Evolutionary conservation across 2,797 vertebrate genomes (phyloP).

Genomic region (Cuniculus paca): DNA sequence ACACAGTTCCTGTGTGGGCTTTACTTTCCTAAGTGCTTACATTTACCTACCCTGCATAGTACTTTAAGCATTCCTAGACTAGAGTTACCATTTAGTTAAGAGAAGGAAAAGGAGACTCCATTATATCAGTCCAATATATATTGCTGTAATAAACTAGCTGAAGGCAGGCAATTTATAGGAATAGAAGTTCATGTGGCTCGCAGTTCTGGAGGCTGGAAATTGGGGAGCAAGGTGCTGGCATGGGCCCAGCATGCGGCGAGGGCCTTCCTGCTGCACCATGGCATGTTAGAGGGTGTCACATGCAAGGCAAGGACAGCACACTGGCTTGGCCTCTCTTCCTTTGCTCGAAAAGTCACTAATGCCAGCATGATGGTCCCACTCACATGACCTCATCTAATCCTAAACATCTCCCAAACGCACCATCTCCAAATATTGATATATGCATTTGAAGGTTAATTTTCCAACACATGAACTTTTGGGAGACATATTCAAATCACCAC

Average conservation of each 20-base stretch:
- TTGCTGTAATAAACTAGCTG: background rate
- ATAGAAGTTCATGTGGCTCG: background rate
- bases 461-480: background rate
- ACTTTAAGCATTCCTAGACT: background rate
- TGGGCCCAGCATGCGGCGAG: background rate
- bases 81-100: background rate
- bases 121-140: background rate
- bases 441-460: background rate
- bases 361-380: no score
- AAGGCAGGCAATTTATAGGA: background rate
- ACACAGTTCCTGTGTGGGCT: background rate
- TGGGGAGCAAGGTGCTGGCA: accelerated
- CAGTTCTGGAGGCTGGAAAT: background rate
- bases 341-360: background rate
- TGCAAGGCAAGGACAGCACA: background rate
- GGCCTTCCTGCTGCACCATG: background rate
- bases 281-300: background rate
- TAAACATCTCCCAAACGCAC: background rate
- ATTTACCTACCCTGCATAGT: background rate
- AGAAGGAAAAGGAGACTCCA: background rate
- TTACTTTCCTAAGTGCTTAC: background rate
- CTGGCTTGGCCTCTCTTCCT: background rate
- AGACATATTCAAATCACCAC: background rate
- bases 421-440: background rate
- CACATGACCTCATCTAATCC: background rate